These are phyloP conservation scores for Miichthys miiuy DNA, from an alignment of 2,797 vertebrate species.

Conservation along the genomic window DNA sequence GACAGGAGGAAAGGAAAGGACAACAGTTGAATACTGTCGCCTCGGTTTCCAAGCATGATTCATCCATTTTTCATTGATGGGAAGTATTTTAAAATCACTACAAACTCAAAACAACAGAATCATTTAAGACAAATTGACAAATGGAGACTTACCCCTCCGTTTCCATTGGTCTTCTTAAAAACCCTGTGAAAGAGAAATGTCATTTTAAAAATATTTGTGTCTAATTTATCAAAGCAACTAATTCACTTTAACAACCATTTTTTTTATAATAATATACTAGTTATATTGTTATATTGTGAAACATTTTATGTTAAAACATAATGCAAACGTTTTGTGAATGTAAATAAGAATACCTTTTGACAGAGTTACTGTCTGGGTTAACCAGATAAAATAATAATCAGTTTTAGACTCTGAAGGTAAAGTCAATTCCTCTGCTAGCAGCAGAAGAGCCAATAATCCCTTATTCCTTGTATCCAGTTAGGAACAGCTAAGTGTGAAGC, in stretches of 20 bases:
- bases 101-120: neutral
- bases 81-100: neutral
- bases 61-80: neutral
- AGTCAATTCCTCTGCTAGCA: neutral
- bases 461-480: conserved; percentile 67
- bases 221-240: neutral
- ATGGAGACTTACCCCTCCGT: conserved; percentile 85
- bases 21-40: neutral
- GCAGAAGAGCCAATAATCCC: conserved; percentile 65
- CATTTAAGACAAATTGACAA: neutral
- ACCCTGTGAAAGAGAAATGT: conserved; percentile 80
- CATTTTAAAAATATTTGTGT: neutral
- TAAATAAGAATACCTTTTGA: neutral
- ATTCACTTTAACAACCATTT: no score
- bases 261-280: no score
- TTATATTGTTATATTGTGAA: no score
- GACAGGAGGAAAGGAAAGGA: neutral
- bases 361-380: conserved; percentile 17
- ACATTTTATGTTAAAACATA: no score
- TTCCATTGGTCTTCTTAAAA: conserved; percentile 93
- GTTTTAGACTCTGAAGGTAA: conserved; percentile 30
- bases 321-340: neutral
- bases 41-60: neutral
- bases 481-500: conserved; percentile 68
- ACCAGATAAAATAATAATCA: conserved; percentile 25